phyloP scores from a whole-genome alignment of 1,140 invertebrate species.

The Caenorhabditis remanei region DNA sequence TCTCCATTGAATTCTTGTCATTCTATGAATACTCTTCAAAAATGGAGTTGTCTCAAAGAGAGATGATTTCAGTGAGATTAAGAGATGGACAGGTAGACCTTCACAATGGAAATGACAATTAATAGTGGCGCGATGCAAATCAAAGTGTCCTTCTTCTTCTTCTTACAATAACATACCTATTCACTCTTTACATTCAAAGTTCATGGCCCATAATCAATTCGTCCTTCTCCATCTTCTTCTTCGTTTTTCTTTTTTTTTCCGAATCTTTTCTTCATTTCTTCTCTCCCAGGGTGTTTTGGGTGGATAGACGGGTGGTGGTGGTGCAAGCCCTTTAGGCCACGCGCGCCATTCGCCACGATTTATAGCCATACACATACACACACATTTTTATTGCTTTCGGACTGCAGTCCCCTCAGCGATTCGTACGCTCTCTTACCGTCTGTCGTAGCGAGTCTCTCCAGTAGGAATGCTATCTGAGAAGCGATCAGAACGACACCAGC shows the following conservation, averaged over 20 bases:
- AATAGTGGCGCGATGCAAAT: constrained; percentile 35
- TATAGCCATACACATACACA: constrained; percentile 49
- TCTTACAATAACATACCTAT: constrained; percentile 6
- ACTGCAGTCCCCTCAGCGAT: constrained; percentile 25
- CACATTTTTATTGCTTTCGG: constrained; percentile 55
- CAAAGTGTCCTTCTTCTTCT: constrained; percentile 23
- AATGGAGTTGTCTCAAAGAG: not conserved
- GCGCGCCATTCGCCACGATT: constrained; percentile 53
- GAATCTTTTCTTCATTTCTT: not conserved
- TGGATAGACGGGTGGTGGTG: not conserved
- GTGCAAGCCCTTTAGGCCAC: constrained; percentile 40
- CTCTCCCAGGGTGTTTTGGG: not conserved
- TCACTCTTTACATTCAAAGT: constrained; percentile 16
- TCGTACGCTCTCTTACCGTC: constrained; percentile 43
- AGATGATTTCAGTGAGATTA: constrained; percentile 5
- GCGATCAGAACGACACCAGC: constrained; percentile 51
- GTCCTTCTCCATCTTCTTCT: not conserved
- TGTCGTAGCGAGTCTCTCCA: constrained; percentile 18
- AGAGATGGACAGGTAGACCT: not conserved
- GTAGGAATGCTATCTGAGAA: constrained; percentile 51
- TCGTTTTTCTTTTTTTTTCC: not conserved
- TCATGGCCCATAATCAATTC: constrained; percentile 36
- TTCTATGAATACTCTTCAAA: not conserved
- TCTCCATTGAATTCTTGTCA: not conserved
- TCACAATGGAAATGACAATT: constrained; percentile 6